Evolutionary conservation across 2,888 invertebrate genomes (phyloP).

Genomic region (Eilema depressum): DNA sequence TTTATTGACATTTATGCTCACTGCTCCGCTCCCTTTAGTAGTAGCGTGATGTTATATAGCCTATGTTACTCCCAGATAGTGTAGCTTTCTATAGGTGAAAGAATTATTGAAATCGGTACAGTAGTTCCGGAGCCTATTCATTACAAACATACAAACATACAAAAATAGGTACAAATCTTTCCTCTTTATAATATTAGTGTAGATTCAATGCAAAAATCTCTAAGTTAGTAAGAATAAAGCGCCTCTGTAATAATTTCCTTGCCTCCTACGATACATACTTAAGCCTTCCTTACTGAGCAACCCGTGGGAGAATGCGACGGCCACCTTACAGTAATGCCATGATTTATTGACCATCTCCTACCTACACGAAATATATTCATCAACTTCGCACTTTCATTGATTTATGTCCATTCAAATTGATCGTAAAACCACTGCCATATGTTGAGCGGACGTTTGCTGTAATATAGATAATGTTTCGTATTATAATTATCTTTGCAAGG

Average conservation of each 20-base stretch:
- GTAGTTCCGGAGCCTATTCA: too few species aligned
- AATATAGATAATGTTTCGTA: neutral
- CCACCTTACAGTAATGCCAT: slow-evolving; percentile 36
- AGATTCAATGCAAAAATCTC: too few species aligned
- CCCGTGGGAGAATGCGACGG: slow-evolving; percentile 24
- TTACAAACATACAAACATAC: too few species aligned
- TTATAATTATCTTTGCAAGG: neutral
- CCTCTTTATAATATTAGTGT: too few species aligned
- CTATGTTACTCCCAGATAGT: too few species aligned
- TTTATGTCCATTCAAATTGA: slow-evolving; percentile 3
- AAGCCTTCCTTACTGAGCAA: neutral
- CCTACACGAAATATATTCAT: slow-evolving; percentile 16
- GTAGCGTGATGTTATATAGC: too few species aligned
- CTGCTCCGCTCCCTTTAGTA: too few species aligned
- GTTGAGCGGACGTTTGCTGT: neutral
- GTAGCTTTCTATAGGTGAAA: too few species aligned
- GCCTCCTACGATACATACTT: slow-evolving; percentile 7
- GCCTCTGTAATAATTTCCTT: neutral
- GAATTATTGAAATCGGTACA: too few species aligned
- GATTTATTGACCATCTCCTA: slow-evolving; percentile 34
- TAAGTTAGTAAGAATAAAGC: neutral
- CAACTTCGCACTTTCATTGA: slow-evolving; percentile 6
- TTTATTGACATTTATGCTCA: too few species aligned
- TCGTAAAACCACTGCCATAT: neutral
- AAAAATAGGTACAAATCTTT: too few species aligned